Conservation (phyloP, 2,888 invertebrate genomes). For the Aethes cnicana region DNA sequence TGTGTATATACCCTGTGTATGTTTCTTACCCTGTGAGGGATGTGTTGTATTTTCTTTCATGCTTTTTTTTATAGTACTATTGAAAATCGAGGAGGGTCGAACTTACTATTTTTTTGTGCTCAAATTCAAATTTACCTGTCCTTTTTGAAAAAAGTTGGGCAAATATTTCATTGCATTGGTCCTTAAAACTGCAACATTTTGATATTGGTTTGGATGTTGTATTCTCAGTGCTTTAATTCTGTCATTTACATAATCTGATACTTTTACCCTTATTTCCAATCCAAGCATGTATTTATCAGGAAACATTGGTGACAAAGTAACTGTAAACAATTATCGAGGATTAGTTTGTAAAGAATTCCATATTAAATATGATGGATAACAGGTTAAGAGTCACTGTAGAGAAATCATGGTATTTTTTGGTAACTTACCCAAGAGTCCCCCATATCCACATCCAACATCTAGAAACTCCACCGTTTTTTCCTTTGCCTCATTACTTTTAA, state of each 20-base stretch:
- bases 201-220: conserved; percentile 88
- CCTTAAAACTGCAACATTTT: conserved; percentile 96
- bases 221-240: conserved; percentile 93
- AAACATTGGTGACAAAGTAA: conserved; percentile 95
- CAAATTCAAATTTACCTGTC: conserved; percentile 85
- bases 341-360: neutral
- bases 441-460: conserved; percentile 99
- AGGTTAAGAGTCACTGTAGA: neutral
- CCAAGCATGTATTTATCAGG: conserved; percentile 95
- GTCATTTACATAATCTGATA: conserved; percentile 98
- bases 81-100: too few relatives aligned
- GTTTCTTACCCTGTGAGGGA: too few relatives aligned
- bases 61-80: too few relatives aligned
- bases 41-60: too few relatives aligned
- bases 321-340: conserved; percentile 65
- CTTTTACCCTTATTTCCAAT: conserved; percentile 98
- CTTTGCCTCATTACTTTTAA: conserved; percentile 48
- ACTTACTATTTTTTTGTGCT: too few relatives aligned
- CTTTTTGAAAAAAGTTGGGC: conserved; percentile 97
- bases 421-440: conserved; percentile 90
- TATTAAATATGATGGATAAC: neutral
- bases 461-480: conserved; percentile 90
- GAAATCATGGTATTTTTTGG: neutral
- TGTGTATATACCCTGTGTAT: too few relatives aligned
- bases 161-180: conserved; percentile 99